These are phyloP conservation scores for Xylota segnis DNA, from an alignment of 2,888 invertebrate genomes.

Conservation along the genomic window DNA sequence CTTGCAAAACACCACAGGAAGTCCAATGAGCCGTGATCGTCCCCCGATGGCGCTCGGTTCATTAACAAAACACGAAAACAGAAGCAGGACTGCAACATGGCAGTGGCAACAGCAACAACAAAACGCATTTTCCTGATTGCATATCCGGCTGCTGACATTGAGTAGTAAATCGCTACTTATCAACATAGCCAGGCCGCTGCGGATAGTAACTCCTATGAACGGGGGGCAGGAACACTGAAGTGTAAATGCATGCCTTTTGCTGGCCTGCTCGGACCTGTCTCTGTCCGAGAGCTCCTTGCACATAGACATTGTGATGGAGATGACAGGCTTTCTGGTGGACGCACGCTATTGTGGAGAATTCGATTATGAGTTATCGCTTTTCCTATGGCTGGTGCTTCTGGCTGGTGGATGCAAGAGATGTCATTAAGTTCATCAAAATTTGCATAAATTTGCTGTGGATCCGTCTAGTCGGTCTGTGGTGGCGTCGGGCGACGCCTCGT, in stretches of 20 bases:
- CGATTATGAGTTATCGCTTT: slow-evolving; percentile 63
- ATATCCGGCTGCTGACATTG: slow-evolving; percentile 67
- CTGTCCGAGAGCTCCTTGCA: not conserved
- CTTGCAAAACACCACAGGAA: slow-evolving; percentile 39
- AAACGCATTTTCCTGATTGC: slow-evolving; percentile 66
- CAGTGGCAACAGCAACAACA: slow-evolving; percentile 12
- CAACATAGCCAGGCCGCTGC: slow-evolving; percentile 17
- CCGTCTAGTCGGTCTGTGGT: not conserved
- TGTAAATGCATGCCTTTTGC: slow-evolving; percentile 9
- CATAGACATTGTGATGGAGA: slow-evolving; percentile 14
- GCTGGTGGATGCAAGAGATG: slow-evolving; percentile 8
- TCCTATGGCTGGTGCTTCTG: not conserved
- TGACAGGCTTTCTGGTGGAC: slow-evolving; percentile 42
- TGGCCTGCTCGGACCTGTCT: not conserved
- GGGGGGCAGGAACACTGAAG: not conserved
- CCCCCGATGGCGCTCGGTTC: slow-evolving; percentile 15
- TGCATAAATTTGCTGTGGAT: slow-evolving; percentile 36
- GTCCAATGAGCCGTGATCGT: not conserved
- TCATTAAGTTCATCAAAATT: slow-evolving; percentile 54
- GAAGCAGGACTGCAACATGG: slow-evolving; percentile 2
- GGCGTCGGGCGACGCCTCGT: not conserved
- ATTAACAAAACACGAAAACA: slow-evolving; percentile 16
- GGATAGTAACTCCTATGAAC: not conserved
- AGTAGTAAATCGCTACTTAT: slow-evolving; percentile 61
- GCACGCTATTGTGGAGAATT: slow-evolving; percentile 29